Base-by-base conservation (phyloP, 2,888 invertebrate species). In the Drosophila peninsularis region DNA sequence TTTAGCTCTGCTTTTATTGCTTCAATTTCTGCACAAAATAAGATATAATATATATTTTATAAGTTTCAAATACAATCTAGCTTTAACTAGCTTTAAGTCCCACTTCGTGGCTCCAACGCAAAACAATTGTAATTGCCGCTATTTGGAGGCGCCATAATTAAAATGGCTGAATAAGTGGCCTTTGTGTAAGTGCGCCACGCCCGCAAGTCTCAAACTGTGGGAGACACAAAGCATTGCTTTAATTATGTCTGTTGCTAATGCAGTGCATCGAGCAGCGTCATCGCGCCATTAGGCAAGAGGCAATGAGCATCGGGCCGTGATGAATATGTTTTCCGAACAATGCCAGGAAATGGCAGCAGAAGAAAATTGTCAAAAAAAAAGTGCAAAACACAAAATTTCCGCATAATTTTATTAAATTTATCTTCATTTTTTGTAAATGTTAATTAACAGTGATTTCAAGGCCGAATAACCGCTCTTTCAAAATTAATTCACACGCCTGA, bases 401-500 rank as follows among this genome's bases (percentile, higher is more conserved):
- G 70, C 62, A 66, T 56, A n/a, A 11, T n/a, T 50, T 19, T 30
- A n/a, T 10, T 13, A 19, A 24, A 34, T 56, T 42, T 17, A 56
- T 42, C 45, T 11, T 17, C 17, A 19, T 21, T 10, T 32, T 13
- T 36, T 34, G 32, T 11, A 24, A 55, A 37, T 34, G 19, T 17
- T 36, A 14, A 57, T 14, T 24, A 13, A 17, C 10, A 14, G 32
- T 27, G 11, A 53, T 75, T 88, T 88, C 83, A 88, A 86, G 88
- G 88, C 78, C 78, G 52, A 21, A 32, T 14, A 61, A 44, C 62
- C 61, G 65, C 55, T 65, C 65, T 75, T 75, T 80, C 47, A 55
- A 72, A 73, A 70, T 79, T 30, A 75, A 88, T 86, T 84, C 83
- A 84, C 88, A 88, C 80, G 81, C 77, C 53, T 62, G 14, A 13